Conservation (phyloP, 2,888 invertebrate species). For the Amaurobius ferox region DNA sequence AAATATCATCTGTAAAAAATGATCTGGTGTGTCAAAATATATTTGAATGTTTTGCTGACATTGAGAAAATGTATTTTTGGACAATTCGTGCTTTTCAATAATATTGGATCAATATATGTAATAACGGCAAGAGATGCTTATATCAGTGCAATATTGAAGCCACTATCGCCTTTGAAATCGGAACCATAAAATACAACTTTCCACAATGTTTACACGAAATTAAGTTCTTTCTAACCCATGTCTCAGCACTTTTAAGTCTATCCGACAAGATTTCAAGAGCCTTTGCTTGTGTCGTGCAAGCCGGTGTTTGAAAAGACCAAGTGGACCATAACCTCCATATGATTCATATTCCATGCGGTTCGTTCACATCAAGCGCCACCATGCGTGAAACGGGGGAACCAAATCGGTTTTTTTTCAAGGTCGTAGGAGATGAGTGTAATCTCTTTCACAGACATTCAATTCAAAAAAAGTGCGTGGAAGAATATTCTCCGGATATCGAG, state of each 20-base stretch:
- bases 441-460: background rate
- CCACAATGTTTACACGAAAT: no score
- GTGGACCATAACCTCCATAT: background rate
- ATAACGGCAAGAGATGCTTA: no score
- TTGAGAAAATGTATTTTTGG: no score
- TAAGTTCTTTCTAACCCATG: background rate
- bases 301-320: background rate
- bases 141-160: no score
- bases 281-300: constrained; percentile 10
- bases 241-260: background rate
- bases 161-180: no score
- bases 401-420: constrained; percentile 12
- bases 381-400: constrained; percentile 8
- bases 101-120: no score
- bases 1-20: no score
- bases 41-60: no score
- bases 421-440: constrained; percentile 15
- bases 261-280: background rate
- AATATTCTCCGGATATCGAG: background rate
- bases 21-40: no score
- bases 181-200: no score
- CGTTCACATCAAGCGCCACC: constrained; percentile 34
- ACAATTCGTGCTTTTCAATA: no score
- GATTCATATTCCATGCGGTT: constrained; percentile 13
- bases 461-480: background rate